Conservation (phyloP, 1,140 invertebrate species). For the Sarcophaga bullata region DNA sequence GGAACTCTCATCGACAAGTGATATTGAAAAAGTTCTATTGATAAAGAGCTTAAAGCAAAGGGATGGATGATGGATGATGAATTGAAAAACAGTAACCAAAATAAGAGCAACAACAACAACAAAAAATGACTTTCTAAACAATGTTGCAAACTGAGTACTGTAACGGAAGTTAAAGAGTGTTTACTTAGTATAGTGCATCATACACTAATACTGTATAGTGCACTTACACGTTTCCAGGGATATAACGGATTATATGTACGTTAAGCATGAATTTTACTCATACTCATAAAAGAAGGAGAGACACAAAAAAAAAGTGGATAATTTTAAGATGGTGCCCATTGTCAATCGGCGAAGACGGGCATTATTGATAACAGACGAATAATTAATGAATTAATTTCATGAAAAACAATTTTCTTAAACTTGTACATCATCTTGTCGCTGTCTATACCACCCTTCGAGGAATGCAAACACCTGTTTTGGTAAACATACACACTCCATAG, state of each 20-base stretch:
- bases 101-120: background rate
- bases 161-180: slow-evolving; percentile 17
- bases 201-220: background rate
- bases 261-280: no score
- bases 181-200: slow-evolving; percentile 5
- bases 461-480: background rate
- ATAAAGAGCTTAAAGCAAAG: background rate
- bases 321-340: no score
- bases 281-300: no score
- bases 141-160: slow-evolving; percentile 8
- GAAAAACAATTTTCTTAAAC: background rate
- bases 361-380: background rate
- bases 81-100: background rate
- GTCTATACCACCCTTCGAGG: background rate
- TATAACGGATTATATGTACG: no score
- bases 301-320: no score
- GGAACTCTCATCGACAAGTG: background rate
- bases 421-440: background rate
- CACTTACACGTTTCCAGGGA: no score
- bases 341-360: background rate
- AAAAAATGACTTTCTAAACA: background rate
- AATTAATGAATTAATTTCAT: slow-evolving; percentile 9
- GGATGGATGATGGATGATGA: background rate
- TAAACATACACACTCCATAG: background rate
- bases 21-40: slow-evolving; percentile 11